Base-by-base conservation (phyloP, 2,113 vertebrate genomes). In the Ictidomys tridecemlineatus region DNA sequence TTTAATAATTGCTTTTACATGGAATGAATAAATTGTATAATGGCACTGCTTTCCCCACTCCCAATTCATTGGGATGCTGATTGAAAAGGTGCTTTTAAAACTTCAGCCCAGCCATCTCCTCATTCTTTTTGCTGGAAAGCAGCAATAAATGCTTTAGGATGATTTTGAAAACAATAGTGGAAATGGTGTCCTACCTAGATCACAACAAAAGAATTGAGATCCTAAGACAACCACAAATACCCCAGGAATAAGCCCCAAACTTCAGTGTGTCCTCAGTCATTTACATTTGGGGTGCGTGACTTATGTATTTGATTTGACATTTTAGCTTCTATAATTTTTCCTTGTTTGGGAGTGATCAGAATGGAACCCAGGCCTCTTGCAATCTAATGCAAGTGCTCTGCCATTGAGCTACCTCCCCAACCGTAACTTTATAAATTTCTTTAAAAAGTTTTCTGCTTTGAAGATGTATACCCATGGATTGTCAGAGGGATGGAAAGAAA, bases 1-100 rank as follows among this genome's bases (percentile, higher is more conserved):
- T 87, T 89, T 95, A 92, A 65, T 91, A 77, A 93, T 95, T 77
- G 58, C 45, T 80, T 85, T 96, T 87, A 39, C 30, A 61, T 67
- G 80, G 94, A 92, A 56, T 94, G 63, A 94, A 56, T 39, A 85
- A 70, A 87, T 95, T 70, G 13, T 22, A 28, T 80, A 70, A 48
- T 72, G 65, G n/a, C 70, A 78, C 28, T 78, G 51, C 32, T 28
- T 13, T 10, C 22, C 24, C 39, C 45, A 28, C 2, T 13, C 20
- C 2, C 34, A 22, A 85, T 90, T 76, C 53, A 80, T 80, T 92
- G 34, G 91, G 37, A 34, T n/a, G 26, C 16, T 96, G 45, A 82
- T 84, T 72, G 67, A 82, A 89, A 89, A 85, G 58, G 1, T 82
- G 30, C 8, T 95, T 85, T 79, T 74, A 90, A 85, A 85, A 72